Evolutionary conservation across 2,113 vertebrate genomes (phyloP), one percentile per base, ranked within the genome.

Genomic region (Coryphaenoides rupestris): DNA sequence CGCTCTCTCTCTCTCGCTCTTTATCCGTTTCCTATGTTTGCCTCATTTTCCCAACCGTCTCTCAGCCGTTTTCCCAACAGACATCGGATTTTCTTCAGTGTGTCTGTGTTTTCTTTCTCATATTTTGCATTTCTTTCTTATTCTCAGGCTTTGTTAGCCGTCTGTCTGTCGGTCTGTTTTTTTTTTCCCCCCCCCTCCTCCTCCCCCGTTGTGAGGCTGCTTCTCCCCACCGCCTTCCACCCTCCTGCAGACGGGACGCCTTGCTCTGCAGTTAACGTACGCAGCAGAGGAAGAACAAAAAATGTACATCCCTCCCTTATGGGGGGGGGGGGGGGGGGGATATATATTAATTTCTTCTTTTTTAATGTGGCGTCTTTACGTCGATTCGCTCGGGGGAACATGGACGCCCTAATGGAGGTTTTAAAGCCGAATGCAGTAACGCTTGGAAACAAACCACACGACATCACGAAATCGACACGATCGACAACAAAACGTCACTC

Each of bases 1-100:
- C 9, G 9, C 9, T 40, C 6, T 40, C 33, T 40, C 22, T 58
- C 21, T 33, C 26, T 56, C 19, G 1, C 47, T 64, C 33, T 50
- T 47, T 77, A 19, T 4, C 1, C 33, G 13, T 40, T 40, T 10
- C 33, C 33, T 40, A 40, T 12, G n/a, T n/a, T 40, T 40, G 9
- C 33, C 33, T 12, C 13, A 12, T 16, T 24, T 47, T 21, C 23
- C 12, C 54, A 66, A 19, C 2, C 13, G 17, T 40, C 55, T 65
- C 49, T 64, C 54, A 50, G 60, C 40, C 21, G 1, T 60, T 74
- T 68, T 47, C 40, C 45, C 61, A 68, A 60, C 45, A 26, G 33
- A 40, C 15, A 3, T 54, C 47, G 19, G 15, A 60, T 60, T 63
- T 63, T 61, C 19, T 55, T 19, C 54, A 58, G 63, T 21, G 21